Conservation (phyloP, 2,113 vertebrate species). For the Neogobius melanostomus region DNA sequence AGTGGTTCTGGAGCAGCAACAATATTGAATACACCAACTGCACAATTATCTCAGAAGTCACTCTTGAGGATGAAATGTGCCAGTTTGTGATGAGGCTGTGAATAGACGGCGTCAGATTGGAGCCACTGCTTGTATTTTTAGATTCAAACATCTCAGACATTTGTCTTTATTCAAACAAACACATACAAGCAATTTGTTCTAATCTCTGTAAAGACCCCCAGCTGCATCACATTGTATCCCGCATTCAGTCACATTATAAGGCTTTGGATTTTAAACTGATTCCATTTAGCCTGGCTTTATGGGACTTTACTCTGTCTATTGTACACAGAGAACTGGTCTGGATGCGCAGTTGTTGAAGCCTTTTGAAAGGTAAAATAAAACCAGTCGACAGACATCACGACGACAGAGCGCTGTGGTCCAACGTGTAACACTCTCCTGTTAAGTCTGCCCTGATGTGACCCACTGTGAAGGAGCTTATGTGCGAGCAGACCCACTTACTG, state of each 20-base stretch:
- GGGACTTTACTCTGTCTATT: too few species aligned
- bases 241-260: slow-evolving; percentile 7
- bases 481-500: too few species aligned
- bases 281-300: too few species aligned
- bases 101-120: slow-evolving; percentile 24
- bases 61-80: not conserved
- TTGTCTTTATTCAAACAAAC: slow-evolving; percentile 39
- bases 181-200: slow-evolving; percentile 36
- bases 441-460: too few species aligned
- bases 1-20: not conserved
- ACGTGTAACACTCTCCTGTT: too few species aligned
- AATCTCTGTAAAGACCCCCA: slow-evolving; percentile 30
- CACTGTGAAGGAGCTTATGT: too few species aligned
- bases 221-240: slow-evolving; percentile 7
- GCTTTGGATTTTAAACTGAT: not conserved
- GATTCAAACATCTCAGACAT: slow-evolving; percentile 43
- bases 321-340: too few species aligned
- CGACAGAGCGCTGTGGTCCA: too few species aligned
- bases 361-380: too few species aligned
- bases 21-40: not conserved
- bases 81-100: slow-evolving; percentile 6
- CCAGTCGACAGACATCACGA: too few species aligned
- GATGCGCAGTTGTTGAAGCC: too few species aligned
- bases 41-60: not conserved
- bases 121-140: slow-evolving; percentile 27